phyloP scores from a whole-genome alignment of 2,888 invertebrate genomes.

The Drosophila austrosaltans region DNA sequence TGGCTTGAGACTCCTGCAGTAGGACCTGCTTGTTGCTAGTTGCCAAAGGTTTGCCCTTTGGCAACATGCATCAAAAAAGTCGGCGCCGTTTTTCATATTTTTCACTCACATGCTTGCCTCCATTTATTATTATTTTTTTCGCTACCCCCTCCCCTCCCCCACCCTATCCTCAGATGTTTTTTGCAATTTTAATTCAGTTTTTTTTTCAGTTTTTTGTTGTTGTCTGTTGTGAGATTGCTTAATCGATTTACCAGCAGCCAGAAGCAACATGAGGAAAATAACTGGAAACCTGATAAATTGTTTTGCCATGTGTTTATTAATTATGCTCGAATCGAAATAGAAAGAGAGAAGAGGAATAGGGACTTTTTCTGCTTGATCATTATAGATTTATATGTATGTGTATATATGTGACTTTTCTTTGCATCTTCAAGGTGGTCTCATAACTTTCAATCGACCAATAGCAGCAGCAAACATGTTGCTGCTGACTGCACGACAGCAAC shows the following conservation, averaged over 20 bases:
- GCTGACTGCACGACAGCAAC: conserved; percentile 28
- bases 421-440: conserved; percentile 80
- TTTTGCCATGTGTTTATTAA: conserved; percentile 76
- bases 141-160: conserved; percentile 18
- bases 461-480: conserved; percentile 50
- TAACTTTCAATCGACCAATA: conserved; percentile 47
- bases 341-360: conserved; percentile 45
- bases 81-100: conserved; percentile 76
- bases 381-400: conserved; percentile 29
- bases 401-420: conserved; percentile 37
- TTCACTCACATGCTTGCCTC: conserved; percentile 55
- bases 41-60: conserved; percentile 47
- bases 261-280: conserved; percentile 22
- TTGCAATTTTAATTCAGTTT: conserved; percentile 66
- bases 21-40: conserved; percentile 28
- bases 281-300: conserved; percentile 73
- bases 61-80: conserved; percentile 73
- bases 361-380: conserved; percentile 5
- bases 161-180: conserved; percentile 2
- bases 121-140: conserved; percentile 22
- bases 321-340: conserved; percentile 70
- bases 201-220: conserved; percentile 51
- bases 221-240: conserved; percentile 72
- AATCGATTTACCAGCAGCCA: conserved; percentile 79
- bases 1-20: not conserved